Conservation (phyloP, 2,797 vertebrate genomes). For the Glyptemys insculpta region DNA sequence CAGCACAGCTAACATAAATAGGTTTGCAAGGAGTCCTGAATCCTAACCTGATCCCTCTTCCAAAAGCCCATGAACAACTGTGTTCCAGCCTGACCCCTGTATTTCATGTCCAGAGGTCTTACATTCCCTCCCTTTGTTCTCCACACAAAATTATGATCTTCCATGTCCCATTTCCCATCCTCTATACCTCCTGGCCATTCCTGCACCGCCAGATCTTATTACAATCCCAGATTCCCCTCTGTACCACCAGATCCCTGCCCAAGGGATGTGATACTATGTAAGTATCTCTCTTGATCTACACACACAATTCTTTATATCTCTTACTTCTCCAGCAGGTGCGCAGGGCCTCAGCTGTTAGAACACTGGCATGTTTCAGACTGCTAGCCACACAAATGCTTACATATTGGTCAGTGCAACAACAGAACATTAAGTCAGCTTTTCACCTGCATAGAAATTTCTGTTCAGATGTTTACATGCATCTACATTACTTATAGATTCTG, state of each 20-base stretch:
- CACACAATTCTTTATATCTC: background rate
- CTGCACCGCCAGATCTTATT: background rate
- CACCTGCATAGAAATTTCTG: background rate
- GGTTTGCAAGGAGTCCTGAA: background rate
- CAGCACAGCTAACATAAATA: background rate
- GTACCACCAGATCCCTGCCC: background rate
- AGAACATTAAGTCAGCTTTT: background rate
- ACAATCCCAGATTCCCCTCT: background rate
- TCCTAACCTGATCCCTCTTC: background rate
- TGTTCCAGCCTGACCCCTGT: accelerated
- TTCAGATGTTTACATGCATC: background rate
- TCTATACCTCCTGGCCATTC: background rate
- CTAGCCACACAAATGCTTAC: background rate
- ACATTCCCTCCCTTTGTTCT: background rate
- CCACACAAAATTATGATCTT: too few relatives aligned
- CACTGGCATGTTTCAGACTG: background rate
- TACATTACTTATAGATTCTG: background rate
- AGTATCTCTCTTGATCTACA: background rate
- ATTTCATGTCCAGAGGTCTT: accelerated
- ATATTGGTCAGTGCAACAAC: background rate
- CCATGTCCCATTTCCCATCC: background rate
- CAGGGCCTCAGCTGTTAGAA: background rate
- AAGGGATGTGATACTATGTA: background rate
- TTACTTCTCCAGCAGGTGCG: accelerated
- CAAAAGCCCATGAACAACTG: background rate